phyloP scores from a whole-genome alignment of 2,888 invertebrate genomes.

The Linnaemya vulpina region DNA sequence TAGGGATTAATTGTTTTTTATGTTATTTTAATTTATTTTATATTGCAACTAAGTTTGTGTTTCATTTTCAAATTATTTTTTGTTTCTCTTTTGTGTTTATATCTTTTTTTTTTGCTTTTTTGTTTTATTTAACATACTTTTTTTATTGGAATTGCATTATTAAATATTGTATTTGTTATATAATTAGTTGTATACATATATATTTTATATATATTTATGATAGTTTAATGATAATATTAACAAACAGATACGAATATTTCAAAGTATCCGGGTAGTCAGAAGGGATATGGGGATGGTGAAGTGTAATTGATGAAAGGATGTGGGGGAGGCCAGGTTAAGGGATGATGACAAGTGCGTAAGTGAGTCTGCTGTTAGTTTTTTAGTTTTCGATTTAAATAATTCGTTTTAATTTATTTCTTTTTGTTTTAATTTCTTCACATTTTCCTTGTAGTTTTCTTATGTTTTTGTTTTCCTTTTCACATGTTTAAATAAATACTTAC shows the following conservation, averaged over 20 bases:
- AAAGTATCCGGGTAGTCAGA: constrained; percentile 53
- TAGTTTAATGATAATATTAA: constrained; percentile 55
- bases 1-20: constrained; percentile 72
- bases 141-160: constrained; percentile 54
- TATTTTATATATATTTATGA: constrained; percentile 48
- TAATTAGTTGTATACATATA: constrained; percentile 55
- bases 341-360: constrained; percentile 13
- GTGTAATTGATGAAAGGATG: background rate
- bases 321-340: background rate
- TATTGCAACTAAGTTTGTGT: constrained; percentile 74
- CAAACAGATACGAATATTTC: constrained; percentile 50
- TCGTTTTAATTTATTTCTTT: constrained; percentile 1
- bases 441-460: constrained; percentile 44
- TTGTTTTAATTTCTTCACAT: background rate
- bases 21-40: constrained; percentile 47
- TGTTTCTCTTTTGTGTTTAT: constrained; percentile 64
- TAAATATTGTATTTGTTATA: constrained; percentile 46
- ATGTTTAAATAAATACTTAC: constrained; percentile 14
- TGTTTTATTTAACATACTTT: constrained; percentile 55
- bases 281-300: constrained; percentile 9
- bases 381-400: constrained; percentile 25
- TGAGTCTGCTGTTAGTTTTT: constrained; percentile 12
- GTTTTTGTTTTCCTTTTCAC: constrained; percentile 15
- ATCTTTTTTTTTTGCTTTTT: constrained; percentile 34
- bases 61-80: constrained; percentile 37